Percentiles rank a stretch among this genome's conserved stretches.
Conservation (phyloP, 2,888 invertebrate genomes). For the Dexiosoma caninum region DNA sequence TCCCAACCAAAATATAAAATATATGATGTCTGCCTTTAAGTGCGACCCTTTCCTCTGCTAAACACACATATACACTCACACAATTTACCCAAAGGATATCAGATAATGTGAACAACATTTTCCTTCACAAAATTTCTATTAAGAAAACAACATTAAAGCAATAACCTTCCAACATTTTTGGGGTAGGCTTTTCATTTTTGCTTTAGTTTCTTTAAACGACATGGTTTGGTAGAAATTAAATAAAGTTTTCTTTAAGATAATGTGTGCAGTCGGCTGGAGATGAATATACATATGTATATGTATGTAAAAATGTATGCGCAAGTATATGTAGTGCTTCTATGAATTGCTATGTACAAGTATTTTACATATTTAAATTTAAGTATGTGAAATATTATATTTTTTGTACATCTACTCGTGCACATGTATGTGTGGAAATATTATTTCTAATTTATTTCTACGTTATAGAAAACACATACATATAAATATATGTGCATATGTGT, state of each 20-base stretch:
- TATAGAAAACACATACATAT: background rate
- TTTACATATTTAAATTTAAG: conserved; percentile 27
- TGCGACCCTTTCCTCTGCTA: background rate
- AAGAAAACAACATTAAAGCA: conserved; percentile 24
- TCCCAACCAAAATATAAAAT: background rate
- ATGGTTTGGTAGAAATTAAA: conserved; percentile 25
- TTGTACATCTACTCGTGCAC: background rate
- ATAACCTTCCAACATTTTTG: background rate
- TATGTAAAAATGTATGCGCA: background rate
- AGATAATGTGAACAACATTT: conserved; percentile 26
- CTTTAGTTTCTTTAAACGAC: background rate
- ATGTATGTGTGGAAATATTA: background rate
- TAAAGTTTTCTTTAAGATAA: conserved; percentile 36
- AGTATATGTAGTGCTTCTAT: background rate
- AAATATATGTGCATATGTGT: no score
- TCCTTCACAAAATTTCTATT: conserved; percentile 7
- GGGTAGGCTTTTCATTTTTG: background rate
- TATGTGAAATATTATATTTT: conserved; percentile 13
- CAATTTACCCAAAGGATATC: background rate
- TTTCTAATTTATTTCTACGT: background rate
- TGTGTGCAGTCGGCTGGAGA: background rate
- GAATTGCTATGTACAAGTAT: background rate
- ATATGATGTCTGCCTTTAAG: background rate
- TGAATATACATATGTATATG: background rate
- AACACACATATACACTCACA: no score